Conservation (phyloP, 1,140 invertebrate genomes). For the Protaetia brevitarsis region DNA sequence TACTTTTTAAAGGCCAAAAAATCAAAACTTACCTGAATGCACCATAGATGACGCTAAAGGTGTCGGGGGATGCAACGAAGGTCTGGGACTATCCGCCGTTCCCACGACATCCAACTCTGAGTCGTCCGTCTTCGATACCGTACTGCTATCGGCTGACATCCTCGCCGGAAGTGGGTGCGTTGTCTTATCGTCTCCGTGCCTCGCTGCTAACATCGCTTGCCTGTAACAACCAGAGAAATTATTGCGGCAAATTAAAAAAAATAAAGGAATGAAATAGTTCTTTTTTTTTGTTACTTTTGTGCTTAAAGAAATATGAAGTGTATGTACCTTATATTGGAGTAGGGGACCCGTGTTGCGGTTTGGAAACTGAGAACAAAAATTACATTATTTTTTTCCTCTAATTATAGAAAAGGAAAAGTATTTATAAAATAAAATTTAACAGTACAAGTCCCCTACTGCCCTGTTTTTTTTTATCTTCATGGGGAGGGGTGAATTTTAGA, state of each 20-base stretch:
- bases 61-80: conserved; percentile 46
- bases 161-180: conserved; percentile 49
- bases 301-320: neutral
- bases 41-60: conserved; percentile 41
- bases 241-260: neutral
- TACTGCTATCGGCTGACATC: conserved; percentile 48
- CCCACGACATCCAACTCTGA: conserved; percentile 85
- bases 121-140: conserved; percentile 69
- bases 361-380: conserved; percentile 24
- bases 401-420: neutral
- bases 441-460: conserved; percentile 4
- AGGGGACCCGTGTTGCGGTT: conserved; percentile 16
- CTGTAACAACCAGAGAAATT: conserved; percentile 58
- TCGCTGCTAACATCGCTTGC: conserved; percentile 77
- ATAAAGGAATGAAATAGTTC: neutral
- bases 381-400: neutral
- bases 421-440: no score
- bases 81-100: conserved; percentile 70
- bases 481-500: no score
- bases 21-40: conserved; percentile 41
- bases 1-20: neutral
- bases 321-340: conserved; percentile 16
- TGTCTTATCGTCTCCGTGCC: conserved; percentile 54
- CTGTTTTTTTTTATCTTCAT: neutral
- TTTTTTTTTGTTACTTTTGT: neutral